Evolutionary conservation across 2,888 invertebrate species (phyloP), one percentile per base, ranked within the genome.

Genomic region (Ectemnius cavifrons): DNA sequence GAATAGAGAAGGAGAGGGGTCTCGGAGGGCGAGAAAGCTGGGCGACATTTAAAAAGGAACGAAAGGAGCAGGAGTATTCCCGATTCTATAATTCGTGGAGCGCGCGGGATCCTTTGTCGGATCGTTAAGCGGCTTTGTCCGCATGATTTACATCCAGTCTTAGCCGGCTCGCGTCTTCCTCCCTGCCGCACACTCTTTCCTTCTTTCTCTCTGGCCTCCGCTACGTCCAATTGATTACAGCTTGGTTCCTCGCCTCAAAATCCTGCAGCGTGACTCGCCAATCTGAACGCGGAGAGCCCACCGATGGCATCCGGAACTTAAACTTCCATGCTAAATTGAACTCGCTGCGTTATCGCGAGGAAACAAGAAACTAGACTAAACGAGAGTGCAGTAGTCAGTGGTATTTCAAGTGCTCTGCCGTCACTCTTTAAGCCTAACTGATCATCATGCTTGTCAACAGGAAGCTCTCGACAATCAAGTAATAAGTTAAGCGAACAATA

Each of bases 121-220:
- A 83, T 90, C 89, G 90, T 90, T 90, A 90, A 90, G 90, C 89
- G 84, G 88, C 89, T 90, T 90, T 90, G 90, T 90, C 88, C 88
- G 79, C 80, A 86, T 90, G 90, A 90, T 90, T 90, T 90, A 90
- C 89, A 85, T 82, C 86, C 81, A 86, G 85, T 87, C 86, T 87
- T 86, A 84, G 82, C 82, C 78, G 71, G 77, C 77, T 70, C 76
- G 73, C 79, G 78, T 80, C 83, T 80, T 52, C 82, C 79, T 77
- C 70, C 73, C 71, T 70, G 76, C 74, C 72, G 71, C 37, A 37
- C 8, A 37, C 37, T 37, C 37, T 37, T 37, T 37, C 37, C 37
- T 11, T 37, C 37, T 37, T 37, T 37, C 37, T 37, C 37, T 37
- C 37, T 37, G 37, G 37, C 6, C 37, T 37, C 58, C 67, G 74